Conservation (phyloP, 2,113 vertebrate species). For the Eulacestoma nigropectus region DNA sequence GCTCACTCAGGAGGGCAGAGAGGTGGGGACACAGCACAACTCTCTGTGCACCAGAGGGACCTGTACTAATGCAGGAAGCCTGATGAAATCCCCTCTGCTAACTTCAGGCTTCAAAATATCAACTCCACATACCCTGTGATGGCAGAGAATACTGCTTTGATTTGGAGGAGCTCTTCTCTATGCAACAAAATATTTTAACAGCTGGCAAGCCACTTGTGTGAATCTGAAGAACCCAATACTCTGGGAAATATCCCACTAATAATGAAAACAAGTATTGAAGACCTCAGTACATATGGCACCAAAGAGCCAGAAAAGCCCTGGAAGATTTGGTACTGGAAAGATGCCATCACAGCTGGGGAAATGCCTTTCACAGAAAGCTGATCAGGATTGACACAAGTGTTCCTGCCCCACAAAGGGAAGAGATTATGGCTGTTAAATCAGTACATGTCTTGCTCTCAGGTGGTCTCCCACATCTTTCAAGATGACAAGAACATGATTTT, state of each 20-base stretch:
- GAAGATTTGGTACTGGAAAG: neutral
- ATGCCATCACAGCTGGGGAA: neutral
- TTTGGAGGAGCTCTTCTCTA: neutral
- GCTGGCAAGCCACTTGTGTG: neutral
- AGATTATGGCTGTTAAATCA: neutral
- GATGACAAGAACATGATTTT: neutral
- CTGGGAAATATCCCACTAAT: neutral
- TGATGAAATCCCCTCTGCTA: no score
- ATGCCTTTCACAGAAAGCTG: neutral
- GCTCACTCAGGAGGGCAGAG: neutral
- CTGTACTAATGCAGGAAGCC: neutral
- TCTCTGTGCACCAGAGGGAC: accelerated
- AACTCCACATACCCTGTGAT: neutral
- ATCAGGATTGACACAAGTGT: neutral
- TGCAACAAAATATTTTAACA: neutral
- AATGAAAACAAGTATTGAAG: neutral
- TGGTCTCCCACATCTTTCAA: neutral
- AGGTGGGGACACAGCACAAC: accelerated
- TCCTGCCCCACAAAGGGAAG: neutral
- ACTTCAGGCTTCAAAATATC: neutral
- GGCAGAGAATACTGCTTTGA: neutral
- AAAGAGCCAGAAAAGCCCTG: neutral
- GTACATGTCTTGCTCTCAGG: neutral
- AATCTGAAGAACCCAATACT: neutral
- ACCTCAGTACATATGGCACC: neutral